A percentile compares a stretch with the other conserved stretches of the same genome.
Conservation (phyloP, 2,113 vertebrate genomes). For the Bufo bufo region DNA sequence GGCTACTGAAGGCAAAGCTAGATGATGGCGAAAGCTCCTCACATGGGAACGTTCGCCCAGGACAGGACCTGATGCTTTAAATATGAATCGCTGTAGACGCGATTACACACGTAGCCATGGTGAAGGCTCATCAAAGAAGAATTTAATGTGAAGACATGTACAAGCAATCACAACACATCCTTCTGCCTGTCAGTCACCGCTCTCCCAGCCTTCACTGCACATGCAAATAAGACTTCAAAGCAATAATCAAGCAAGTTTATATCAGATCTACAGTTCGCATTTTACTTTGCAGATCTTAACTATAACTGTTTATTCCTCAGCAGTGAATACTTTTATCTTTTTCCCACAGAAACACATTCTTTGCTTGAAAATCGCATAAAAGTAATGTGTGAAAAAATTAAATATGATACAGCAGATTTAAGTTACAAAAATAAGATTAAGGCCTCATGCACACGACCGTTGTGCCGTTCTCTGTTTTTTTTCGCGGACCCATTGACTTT, state of each 20-base stretch:
- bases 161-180: conserved; percentile 8
- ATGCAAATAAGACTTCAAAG: conserved; percentile 37
- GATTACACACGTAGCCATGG: not conserved
- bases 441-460: too few species aligned
- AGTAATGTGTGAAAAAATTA: not conserved
- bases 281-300: conserved; percentile 5
- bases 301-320: not conserved
- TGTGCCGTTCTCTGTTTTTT: too few species aligned
- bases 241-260: not conserved
- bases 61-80: not conserved
- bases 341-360: not conserved
- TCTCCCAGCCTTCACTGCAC: conserved; percentile 7
- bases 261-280: not conserved
- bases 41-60: not conserved
- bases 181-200: not conserved
- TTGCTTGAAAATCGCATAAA: not conserved
- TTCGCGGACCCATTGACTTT: too few species aligned
- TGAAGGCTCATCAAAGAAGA: not conserved
- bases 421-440: not conserved
- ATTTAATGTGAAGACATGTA: conserved; percentile 4
- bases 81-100: not conserved
- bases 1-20: not conserved
- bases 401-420: not conserved
- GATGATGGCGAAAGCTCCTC: not conserved
- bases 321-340: not conserved